Evolutionary conservation across 2,888 invertebrate species (phyloP).

Genomic region (Nudaria mundana): DNA sequence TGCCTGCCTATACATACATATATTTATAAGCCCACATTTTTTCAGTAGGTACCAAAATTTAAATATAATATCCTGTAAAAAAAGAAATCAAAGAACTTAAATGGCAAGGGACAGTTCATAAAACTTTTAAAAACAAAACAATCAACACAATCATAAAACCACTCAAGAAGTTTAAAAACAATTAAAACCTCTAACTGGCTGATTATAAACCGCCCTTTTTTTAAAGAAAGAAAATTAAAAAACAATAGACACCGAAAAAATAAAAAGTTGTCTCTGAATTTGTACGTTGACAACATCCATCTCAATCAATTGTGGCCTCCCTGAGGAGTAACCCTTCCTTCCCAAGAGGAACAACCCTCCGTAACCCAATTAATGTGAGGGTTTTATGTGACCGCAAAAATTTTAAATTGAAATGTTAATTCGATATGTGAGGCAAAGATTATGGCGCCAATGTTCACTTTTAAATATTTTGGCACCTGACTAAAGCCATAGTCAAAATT

Average conservation of each 20-base stretch:
- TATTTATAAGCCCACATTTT: no score
- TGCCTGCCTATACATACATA: no score
- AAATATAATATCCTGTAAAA: no score
- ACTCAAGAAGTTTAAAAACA: slow-evolving; percentile 69
- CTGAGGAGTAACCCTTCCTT: slow-evolving; percentile 73
- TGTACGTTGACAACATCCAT: slow-evolving; percentile 76
- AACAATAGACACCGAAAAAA: slow-evolving; percentile 43
- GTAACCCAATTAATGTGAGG: slow-evolving; percentile 77
- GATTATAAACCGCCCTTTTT: slow-evolving; percentile 50
- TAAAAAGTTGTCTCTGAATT: slow-evolving; percentile 63
- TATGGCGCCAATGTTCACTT: no score
- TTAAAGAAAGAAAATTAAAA: slow-evolving; percentile 35
- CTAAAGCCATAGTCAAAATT: no score
- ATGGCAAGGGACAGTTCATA: slow-evolving; percentile 14
- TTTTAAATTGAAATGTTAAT: slow-evolving; percentile 73
- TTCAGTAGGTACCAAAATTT: no score
- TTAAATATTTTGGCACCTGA: no score
- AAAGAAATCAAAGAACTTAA: background rate
- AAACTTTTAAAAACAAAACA: slow-evolving; percentile 33
- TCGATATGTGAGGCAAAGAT: slow-evolving; percentile 40
- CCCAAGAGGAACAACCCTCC: slow-evolving; percentile 60
- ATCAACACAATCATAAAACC: slow-evolving; percentile 50
- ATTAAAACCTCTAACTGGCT: slow-evolving; percentile 52
- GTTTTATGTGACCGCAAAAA: slow-evolving; percentile 65
- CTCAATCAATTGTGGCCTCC: slow-evolving; percentile 75